Percentiles rank a stretch among this genome's conserved stretches.
These are phyloP conservation scores for Spicauda simplicius DNA, from an alignment of 2,888 invertebrate species.

Conservation along the genomic window DNA sequence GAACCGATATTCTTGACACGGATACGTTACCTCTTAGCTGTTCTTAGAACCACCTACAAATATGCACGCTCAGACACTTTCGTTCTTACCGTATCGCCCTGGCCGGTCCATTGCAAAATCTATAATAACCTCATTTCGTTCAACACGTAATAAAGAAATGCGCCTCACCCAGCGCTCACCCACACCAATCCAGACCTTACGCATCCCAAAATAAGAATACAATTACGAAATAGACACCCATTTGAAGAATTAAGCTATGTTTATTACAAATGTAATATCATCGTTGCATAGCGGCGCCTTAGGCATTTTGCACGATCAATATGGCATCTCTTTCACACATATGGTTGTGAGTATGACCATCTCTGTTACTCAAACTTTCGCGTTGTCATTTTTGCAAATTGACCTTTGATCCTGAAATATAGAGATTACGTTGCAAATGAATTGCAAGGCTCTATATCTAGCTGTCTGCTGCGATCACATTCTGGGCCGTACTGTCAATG, in stretches of 20 bases:
- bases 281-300: conserved; percentile 68
- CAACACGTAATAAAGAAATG: conserved; percentile 74
- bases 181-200: conserved; percentile 49
- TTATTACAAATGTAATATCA: conserved; percentile 63
- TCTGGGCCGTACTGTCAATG: conserved; percentile 1
- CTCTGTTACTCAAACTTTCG: conserved; percentile 52
- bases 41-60: too few relatives aligned
- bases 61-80: too few relatives aligned
- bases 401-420: conserved; percentile 73
- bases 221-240: conserved; percentile 46
- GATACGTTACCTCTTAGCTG: too few relatives aligned
- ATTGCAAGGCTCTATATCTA: conserved; percentile 52
- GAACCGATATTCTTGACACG: too few relatives aligned
- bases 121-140: conserved; percentile 70
- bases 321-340: conserved; percentile 49
- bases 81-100: conserved; percentile 5
- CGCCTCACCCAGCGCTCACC: conserved; percentile 38
- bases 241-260: conserved; percentile 53
- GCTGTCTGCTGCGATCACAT: conserved; percentile 52
- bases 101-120: conserved; percentile 48
- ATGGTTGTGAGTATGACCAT: conserved; percentile 40
- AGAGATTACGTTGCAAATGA: conserved; percentile 72
- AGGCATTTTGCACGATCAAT: conserved; percentile 60
- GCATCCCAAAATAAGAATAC: conserved; percentile 47
- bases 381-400: conserved; percentile 79